A percentile compares a stretch with the other conserved stretches of the same genome.
These are phyloP conservation scores for Notodonta ziczac DNA, from an alignment of 2,888 invertebrate species.

Conservation along the genomic window DNA sequence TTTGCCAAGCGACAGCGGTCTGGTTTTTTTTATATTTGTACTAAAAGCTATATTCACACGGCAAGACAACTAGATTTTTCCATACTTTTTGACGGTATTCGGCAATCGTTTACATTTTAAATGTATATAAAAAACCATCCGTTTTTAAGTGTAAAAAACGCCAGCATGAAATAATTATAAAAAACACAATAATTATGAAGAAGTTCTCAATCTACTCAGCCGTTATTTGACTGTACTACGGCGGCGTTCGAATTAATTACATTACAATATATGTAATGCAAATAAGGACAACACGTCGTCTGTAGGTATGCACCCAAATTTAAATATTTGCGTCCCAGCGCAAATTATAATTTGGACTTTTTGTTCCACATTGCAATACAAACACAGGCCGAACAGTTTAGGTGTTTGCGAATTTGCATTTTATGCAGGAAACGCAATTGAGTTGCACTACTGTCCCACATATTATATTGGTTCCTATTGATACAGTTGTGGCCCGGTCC, in stretches of 20 bases:
- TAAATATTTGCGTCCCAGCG: constrained; percentile 2
- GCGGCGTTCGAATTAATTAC: background rate
- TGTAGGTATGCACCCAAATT: background rate
- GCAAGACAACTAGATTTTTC: too few species aligned
- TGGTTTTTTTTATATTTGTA: too few species aligned
- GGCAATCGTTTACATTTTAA: too few species aligned
- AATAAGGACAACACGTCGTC: background rate
- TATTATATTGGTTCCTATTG: constrained; percentile 24
- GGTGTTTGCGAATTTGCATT: constrained; percentile 13
- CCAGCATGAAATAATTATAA: too few species aligned
- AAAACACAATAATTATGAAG: too few species aligned
- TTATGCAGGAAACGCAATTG: constrained; percentile 18
- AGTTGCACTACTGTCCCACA: constrained; percentile 24
- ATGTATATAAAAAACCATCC: too few species aligned
- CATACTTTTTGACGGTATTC: too few species aligned
- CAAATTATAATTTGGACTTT: constrained; percentile 4
- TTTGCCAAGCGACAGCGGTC: too few species aligned
- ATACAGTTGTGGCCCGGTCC: constrained; percentile 23
- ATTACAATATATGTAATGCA: background rate
- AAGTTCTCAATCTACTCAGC: too few species aligned
- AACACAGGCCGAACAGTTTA: background rate
- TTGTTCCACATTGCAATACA: background rate
- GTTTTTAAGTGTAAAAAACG: too few species aligned
- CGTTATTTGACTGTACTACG: too few species aligned
- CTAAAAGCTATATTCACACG: too few species aligned